phyloP scores from a whole-genome alignment of 2,113 vertebrate genomes.

The Macheiramphus alcinus region DNA sequence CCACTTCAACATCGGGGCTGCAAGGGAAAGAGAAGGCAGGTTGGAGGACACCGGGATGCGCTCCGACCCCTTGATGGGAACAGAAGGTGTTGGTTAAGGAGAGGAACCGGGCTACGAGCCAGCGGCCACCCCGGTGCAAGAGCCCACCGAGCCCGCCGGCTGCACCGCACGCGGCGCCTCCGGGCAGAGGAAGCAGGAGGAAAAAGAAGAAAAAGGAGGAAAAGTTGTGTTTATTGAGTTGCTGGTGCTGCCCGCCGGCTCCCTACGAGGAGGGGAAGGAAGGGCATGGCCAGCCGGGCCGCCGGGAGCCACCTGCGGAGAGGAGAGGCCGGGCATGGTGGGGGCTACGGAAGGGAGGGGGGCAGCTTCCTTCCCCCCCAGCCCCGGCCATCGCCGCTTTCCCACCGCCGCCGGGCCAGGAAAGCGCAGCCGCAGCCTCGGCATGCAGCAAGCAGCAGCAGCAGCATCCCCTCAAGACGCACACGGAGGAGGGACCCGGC shows the following conservation, averaged over 20 bases:
- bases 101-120: background rate
- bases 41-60: conserved; percentile 2
- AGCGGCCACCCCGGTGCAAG: background rate
- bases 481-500: fast-evolving
- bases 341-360: conserved; percentile 4
- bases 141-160: background rate
- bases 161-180: background rate
- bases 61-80: background rate
- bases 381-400: background rate
- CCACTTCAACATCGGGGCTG: conserved; percentile 86
- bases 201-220: conserved; percentile 6
- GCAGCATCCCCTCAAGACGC: background rate
- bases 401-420: background rate
- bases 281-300: background rate
- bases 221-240: background rate
- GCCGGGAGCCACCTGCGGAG: background rate
- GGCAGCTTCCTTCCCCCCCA: background rate
- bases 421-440: background rate
- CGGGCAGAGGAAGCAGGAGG: background rate
- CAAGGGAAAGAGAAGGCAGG: conserved; percentile 85
- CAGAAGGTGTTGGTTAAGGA: background rate
- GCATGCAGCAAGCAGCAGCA: background rate
- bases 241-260: background rate
- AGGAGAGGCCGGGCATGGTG: background rate
- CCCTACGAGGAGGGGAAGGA: background rate